Evolutionary conservation across 2,797 vertebrate species (phyloP), one percentile per base, ranked within the genome.

Genomic region (Novumbra hubbsi): DNA sequence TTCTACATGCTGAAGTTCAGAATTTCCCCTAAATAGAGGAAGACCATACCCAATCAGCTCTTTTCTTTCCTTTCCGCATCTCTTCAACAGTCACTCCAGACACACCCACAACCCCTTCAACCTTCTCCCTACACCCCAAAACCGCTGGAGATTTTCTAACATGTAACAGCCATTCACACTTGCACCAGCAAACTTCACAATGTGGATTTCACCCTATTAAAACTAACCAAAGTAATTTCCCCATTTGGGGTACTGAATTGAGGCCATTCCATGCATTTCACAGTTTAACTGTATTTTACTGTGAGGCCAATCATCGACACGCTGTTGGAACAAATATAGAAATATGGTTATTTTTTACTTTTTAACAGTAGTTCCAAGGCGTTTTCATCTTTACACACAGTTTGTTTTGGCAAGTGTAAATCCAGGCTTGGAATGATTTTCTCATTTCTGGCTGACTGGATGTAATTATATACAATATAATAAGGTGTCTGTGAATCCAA

Each of bases 391-490:
- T 38, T 38, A 38, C 34, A 38, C 64, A 38, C 71, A 55, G 73
- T 85, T 86, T 80, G 74, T 80, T 50, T 75, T 79, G 76, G 68
- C 79, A 84, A 66, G 78, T 85, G 75, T 72, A 78, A 45, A 73
- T 73, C 57, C 78, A 78, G 75, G 78, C 82, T 24, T 69, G 49
- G 68, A 76, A 77, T 70, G 49, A 73, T 83, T 84, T 83, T 73
- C 65, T 17, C 50, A 68, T 78, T 83, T 64, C 78, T 63, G 81
- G 52, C 41, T 87, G 79, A 83, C 77, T 87, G 80, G 49, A 83
- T 83, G 74, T 87, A 88, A 90, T 90, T 81, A 79, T 64, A 77
- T 75, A 78, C 34, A 38, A 7, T 38, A 6, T 90, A 90, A 91
- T 49, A 8, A 88, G 62, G 81, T 11, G 73, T 90, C 80, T 83